Evolutionary conservation across 2,888 invertebrate species (phyloP).

Genomic region (Diloba caeruleocephala): DNA sequence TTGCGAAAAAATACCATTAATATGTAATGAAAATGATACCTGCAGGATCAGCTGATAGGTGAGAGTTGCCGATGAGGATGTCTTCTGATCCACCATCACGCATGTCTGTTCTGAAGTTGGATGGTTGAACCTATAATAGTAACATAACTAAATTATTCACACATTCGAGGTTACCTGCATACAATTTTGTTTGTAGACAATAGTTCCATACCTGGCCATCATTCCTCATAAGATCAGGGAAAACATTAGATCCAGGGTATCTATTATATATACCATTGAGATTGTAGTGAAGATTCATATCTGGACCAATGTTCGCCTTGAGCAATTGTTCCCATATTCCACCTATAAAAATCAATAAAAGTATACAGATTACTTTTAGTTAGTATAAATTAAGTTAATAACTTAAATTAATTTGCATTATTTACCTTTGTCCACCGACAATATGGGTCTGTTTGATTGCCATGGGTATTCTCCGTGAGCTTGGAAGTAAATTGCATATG

Average conservation of each 20-base stretch:
- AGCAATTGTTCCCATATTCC: conserved; percentile 85
- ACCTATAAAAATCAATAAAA: conserved; percentile 60
- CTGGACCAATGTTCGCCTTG: conserved; percentile 86
- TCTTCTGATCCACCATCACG: conserved; percentile 72
- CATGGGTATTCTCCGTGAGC: conserved; percentile 85
- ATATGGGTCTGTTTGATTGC: conserved; percentile 81
- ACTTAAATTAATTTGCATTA: no score
- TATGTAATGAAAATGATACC: conserved; percentile 51
- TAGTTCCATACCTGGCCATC: conserved; percentile 74
- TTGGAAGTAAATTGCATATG: conserved; percentile 85
- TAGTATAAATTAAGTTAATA: no score
- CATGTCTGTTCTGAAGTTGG: conserved; percentile 78
- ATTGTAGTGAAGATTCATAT: conserved; percentile 86
- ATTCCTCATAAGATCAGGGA: conserved; percentile 80
- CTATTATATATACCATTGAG: conserved; percentile 84
- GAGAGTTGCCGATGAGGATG: conserved; percentile 70
- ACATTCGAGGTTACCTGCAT: not conserved
- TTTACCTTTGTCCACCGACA: conserved; percentile 79
- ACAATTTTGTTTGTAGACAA: not conserved
- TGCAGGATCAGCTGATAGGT: conserved; percentile 62
- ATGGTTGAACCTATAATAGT: conserved; percentile 80
- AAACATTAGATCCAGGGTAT: conserved; percentile 70
- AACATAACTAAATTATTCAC: not conserved
- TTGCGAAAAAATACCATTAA: no score
- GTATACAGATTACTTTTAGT: no score